A percentile compares a stretch with the other conserved stretches of the same genome.
These are phyloP conservation scores for Anagyrus pseudococci DNA, from an alignment of 2,888 invertebrate genomes.

Conservation along the genomic window DNA sequence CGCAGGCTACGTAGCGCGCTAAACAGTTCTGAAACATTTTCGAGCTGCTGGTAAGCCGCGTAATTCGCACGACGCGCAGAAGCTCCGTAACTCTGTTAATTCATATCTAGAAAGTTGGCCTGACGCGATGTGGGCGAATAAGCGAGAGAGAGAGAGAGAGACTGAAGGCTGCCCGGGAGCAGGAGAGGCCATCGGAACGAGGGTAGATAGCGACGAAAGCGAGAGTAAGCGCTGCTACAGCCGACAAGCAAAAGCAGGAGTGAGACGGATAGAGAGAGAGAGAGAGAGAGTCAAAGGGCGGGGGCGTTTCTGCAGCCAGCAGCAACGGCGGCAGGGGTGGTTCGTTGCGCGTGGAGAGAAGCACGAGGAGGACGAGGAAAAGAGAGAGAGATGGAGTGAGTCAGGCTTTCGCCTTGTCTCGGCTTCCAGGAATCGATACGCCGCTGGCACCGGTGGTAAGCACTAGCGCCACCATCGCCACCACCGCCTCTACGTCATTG, in stretches of 20 bases:
- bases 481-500: conserved; percentile 52
- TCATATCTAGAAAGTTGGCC: conserved; percentile 59
- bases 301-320: conserved; percentile 36
- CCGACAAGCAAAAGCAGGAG: not conserved
- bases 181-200: conserved; percentile 37
- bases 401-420: conserved; percentile 51
- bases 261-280: conserved; percentile 25
- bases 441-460: conserved; percentile 39
- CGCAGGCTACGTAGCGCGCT: conserved; percentile 24
- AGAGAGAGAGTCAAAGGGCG: too few species aligned
- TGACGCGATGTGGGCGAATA: conserved; percentile 39
- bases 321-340: conserved; percentile 41
- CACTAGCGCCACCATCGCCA: conserved; percentile 55
- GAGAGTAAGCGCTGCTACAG: conserved; percentile 29
- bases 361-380: conserved; percentile 33
- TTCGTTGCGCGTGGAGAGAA: too few species aligned
- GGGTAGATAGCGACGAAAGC: conserved; percentile 26
- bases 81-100: conserved; percentile 59
- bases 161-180: conserved; percentile 1
- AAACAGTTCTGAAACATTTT: conserved; percentile 49
- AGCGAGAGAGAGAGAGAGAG: conserved; percentile 42
- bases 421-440: conserved; percentile 59
- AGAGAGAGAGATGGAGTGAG: conserved; percentile 46
- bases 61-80: conserved; percentile 50
- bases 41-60: conserved; percentile 55